Percentiles rank a stretch among this genome's conserved stretches.
Conservation (phyloP, 2,797 vertebrate genomes). For the Acanthurus tractus region DNA sequence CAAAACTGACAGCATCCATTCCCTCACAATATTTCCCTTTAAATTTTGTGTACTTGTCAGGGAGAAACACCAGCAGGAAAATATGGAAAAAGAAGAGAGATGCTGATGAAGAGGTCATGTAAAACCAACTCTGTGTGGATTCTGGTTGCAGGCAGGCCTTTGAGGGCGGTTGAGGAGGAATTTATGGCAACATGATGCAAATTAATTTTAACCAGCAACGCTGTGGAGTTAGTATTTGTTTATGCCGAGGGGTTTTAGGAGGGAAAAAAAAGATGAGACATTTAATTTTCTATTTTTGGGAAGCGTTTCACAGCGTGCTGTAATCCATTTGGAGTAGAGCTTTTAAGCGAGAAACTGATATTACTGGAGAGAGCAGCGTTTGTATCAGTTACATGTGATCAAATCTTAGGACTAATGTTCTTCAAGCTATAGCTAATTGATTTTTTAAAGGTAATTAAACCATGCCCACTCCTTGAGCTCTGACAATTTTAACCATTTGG, state of each 20-base stretch:
- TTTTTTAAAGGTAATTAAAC: slow-evolving; percentile 21
- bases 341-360: not conserved
- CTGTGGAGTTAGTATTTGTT: slow-evolving; percentile 56
- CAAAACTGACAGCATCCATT: slow-evolving; percentile 59
- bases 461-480: not conserved
- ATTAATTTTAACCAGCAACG: slow-evolving; percentile 52
- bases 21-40: slow-evolving; percentile 24
- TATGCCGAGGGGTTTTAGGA: slow-evolving; percentile 52
- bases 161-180: slow-evolving; percentile 28
- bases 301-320: slow-evolving; percentile 15
- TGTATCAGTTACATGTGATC: slow-evolving; percentile 19
- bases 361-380: not conserved
- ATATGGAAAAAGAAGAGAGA: not conserved
- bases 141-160: slow-evolving; percentile 32
- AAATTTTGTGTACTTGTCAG: not conserved
- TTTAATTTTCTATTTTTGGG: slow-evolving; percentile 61
- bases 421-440: slow-evolving; percentile 18
- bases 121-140: slow-evolving; percentile 2
- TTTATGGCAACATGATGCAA: slow-evolving; percentile 47
- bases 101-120: slow-evolving; percentile 12
- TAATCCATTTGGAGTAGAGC: slow-evolving; percentile 6
- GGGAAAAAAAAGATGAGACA: slow-evolving; percentile 28
- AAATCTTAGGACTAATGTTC: slow-evolving; percentile 14
- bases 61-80: not conserved
- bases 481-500: not conserved